A percentile compares a stretch with the other conserved stretches of the same genome.
Evolutionary conservation across 2,113 vertebrate species (phyloP).

Genomic region (Trachemys scripta): DNA sequence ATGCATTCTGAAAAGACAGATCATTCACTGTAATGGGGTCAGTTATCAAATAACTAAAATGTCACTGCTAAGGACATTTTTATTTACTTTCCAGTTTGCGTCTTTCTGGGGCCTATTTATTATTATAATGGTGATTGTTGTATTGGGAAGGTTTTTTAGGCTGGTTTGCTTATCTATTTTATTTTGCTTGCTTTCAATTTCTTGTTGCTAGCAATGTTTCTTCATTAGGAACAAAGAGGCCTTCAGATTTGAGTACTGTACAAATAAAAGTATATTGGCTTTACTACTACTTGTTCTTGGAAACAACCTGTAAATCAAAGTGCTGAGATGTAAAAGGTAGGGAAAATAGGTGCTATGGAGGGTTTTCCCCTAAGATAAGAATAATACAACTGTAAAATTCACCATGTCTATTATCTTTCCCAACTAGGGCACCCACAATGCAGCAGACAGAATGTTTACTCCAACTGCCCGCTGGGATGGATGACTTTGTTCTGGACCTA

Average conservation of each 20-base stretch:
- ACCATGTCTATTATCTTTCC: neutral
- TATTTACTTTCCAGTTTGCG: neutral
- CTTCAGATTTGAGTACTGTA: neutral
- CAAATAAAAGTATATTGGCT: neutral
- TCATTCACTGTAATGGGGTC: slow-evolving; percentile 15
- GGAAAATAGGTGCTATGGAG: neutral
- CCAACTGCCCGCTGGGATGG: slow-evolving; percentile 80
- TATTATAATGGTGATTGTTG: neutral
- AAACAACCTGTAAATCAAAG: neutral
- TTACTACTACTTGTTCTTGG: neutral
- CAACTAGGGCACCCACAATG: slow-evolving; percentile 75
- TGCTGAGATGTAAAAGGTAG: neutral
- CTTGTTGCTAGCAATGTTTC: neutral
- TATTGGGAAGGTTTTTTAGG: neutral
- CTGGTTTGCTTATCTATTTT: neutral
- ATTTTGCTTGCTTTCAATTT: neutral
- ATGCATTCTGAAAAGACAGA: slow-evolving; percentile 21
- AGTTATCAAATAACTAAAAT: neutral
- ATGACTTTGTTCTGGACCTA: slow-evolving; percentile 80
- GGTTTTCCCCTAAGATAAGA: neutral
- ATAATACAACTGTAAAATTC: slow-evolving; percentile 28
- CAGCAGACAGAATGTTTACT: slow-evolving; percentile 75
- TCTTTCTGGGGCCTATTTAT: neutral
- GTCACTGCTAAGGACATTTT: neutral
- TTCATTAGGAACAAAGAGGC: neutral